Base-by-base conservation (phyloP, 2,113 vertebrate genomes). In the Tylochromis polylepis region DNA sequence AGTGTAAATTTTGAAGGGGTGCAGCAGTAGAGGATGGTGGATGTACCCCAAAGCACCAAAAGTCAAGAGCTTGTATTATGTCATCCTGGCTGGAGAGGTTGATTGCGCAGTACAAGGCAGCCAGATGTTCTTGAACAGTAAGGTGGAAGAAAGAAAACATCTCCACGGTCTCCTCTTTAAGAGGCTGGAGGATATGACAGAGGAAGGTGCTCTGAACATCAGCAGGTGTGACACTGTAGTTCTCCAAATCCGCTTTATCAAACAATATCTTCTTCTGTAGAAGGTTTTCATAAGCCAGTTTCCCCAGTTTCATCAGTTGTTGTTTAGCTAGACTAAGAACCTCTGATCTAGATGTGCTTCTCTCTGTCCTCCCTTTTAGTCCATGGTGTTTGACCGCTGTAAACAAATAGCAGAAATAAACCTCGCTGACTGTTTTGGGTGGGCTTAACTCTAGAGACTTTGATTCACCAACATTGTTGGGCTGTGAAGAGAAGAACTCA, bases 121-220 rank as follows among this genome's bases (percentile, higher is more conserved):
- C 95, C 27, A 96, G 86, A 83, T 95, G 94, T 83, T 96, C 95
- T 77, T 96, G 95, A 81, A 96, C 79, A 2, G 95, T 96, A 82
- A 95, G 79, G 57, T 96, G 95, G 82, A 96, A 96, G 86, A 96
- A 96, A 11, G 92, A 89, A 87, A 95, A 96, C 94, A 95, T 93
- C 80, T 95, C 90, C 4, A 83, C 85, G 9, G 46, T 88, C 49
- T 93, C 92, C 79, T 94, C 93, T 62, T 93, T 90, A 55, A 95
- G 77, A 20, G 85, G 81, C 11, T 92, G 90, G 58, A 96, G 92
- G 56, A 95, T 94, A 15, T 92, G 89, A 49, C 92, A 90, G n/a
- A 95, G 87, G 49, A 95, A 96, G 16, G 93, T 93, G 56, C 90
- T 91, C 3, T 92, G 93, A 27, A 96, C 38, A 29, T 95, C 86